A percentile compares a stretch with the other conserved stretches of the same genome.
These are phyloP conservation scores for Centroberyx gerrardi DNA, from an alignment of 2,797 vertebrate species.

Conservation along the genomic window DNA sequence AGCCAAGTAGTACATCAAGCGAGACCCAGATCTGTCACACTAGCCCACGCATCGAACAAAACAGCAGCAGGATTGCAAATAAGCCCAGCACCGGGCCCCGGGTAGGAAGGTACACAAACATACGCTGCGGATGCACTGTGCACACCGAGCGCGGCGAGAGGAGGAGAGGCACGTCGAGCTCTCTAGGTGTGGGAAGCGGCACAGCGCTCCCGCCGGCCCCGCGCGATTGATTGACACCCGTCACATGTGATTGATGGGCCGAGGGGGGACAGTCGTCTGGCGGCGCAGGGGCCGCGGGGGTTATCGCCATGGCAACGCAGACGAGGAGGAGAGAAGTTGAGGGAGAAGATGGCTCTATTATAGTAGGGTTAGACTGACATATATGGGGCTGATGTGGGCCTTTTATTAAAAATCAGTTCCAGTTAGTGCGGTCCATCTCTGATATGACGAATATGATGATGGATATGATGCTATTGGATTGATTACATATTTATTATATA, in stretches of 20 bases:
- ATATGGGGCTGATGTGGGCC: too few species aligned
- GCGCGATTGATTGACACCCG: constrained; percentile 63
- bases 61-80: constrained; percentile 47
- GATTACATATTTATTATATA: too few species aligned
- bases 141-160: neutral
- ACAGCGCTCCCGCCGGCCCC: neutral
- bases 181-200: neutral
- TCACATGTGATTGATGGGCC: constrained; percentile 40
- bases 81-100: constrained; percentile 16
- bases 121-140: neutral
- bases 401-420: too few species aligned
- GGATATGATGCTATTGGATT: too few species aligned
- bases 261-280: neutral
- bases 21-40: constrained; percentile 78
- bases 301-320: constrained; percentile 33
- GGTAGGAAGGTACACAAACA: constrained; percentile 14
- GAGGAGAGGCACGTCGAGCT: neutral
- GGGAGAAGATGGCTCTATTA: neutral
- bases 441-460: too few species aligned
- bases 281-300: constrained; percentile 20
- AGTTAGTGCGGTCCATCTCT: too few species aligned
- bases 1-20: constrained; percentile 62
- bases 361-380: neutral
- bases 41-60: constrained; percentile 55
- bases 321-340: neutral